Conservation (phyloP, 1,140 invertebrate genomes). For the Platyscapa corneri region DNA sequence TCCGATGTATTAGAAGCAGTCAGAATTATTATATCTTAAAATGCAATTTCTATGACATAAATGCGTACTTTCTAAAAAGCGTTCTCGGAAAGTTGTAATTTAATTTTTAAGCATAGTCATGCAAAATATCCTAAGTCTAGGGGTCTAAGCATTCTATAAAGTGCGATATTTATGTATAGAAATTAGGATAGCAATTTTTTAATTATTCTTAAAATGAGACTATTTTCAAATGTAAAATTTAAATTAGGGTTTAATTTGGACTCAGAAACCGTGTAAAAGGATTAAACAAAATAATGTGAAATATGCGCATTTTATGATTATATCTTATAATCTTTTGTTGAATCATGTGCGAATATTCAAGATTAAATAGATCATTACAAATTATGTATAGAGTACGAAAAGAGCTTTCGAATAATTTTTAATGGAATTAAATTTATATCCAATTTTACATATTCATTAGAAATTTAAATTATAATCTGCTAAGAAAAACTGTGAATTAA, state of each 20-base stretch:
- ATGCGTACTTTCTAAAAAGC: neutral
- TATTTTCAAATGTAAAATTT: slow-evolving; percentile 9
- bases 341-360: neutral
- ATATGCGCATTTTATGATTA: neutral
- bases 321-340: slow-evolving; percentile 12
- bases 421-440: too few species aligned
- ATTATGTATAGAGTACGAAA: too few species aligned
- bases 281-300: neutral
- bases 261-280: neutral
- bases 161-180: neutral
- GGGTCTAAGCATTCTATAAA: neutral
- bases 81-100: neutral
- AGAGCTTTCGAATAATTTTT: too few species aligned
- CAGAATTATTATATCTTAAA: neutral
- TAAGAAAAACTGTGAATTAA: too few species aligned
- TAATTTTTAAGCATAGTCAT: neutral
- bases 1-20: neutral
- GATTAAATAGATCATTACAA: neutral
- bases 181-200: neutral
- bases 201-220: neutral
- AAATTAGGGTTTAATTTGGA: neutral
- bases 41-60: neutral
- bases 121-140: neutral
- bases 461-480: too few species aligned
- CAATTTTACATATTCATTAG: too few species aligned